Percentiles rank a stretch among this genome's conserved stretches.
phyloP scores from a whole-genome alignment of 2,888 invertebrate genomes.

The Xanthorhoe spadicearia region DNA sequence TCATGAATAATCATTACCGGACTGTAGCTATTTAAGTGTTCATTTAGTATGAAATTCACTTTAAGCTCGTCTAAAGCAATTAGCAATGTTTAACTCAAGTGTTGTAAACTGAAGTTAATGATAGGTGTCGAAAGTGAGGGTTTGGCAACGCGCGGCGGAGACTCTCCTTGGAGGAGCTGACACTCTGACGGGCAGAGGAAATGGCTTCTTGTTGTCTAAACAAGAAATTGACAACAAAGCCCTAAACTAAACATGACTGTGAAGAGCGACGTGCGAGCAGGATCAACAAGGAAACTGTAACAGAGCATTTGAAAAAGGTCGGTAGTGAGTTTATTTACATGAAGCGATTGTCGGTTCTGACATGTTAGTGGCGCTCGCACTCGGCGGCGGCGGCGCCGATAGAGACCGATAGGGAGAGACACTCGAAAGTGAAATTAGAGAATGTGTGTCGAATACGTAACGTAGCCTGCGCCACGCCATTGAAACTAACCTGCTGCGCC shows the following conservation, averaged over 20 bases:
- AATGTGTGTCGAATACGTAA: slow-evolving; percentile 46
- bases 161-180: neutral
- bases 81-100: slow-evolving; percentile 14
- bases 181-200: neutral
- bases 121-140: slow-evolving; percentile 13
- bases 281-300: neutral
- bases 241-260: neutral
- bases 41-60: slow-evolving; percentile 3
- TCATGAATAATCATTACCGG: neutral
- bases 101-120: slow-evolving; percentile 23
- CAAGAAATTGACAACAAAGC: neutral
- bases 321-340: neutral
- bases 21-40: neutral
- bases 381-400: neutral
- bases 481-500: slow-evolving; percentile 13
- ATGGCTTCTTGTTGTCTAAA: neutral
- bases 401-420: slow-evolving; percentile 38
- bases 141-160: slow-evolving; percentile 2
- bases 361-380: neutral
- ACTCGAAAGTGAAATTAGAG: slow-evolving; percentile 50
- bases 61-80: slow-evolving; percentile 18
- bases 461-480: slow-evolving; percentile 12
- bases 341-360: neutral
- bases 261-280: neutral
- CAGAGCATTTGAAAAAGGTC: neutral